phyloP scores from a whole-genome alignment of 2,888 invertebrate genomes.

The Mimas tiliae region DNA sequence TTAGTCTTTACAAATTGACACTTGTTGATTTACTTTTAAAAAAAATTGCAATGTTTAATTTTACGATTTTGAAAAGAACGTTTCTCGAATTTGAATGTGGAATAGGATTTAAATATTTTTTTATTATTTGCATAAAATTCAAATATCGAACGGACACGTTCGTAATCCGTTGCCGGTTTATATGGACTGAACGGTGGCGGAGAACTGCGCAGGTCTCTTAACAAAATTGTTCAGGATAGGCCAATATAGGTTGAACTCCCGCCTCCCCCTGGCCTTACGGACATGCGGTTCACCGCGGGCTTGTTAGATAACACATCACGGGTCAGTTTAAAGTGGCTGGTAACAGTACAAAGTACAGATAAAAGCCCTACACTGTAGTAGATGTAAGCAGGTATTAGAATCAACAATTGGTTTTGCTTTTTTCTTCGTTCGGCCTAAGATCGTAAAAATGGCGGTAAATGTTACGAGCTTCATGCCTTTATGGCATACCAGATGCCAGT shows the following conservation, averaged over 20 bases:
- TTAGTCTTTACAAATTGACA: slow-evolving; percentile 12
- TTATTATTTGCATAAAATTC: slow-evolving; percentile 29
- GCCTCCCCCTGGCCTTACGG: slow-evolving; percentile 37
- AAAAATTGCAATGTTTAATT: background rate
- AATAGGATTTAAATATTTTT: background rate
- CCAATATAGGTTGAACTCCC: slow-evolving; percentile 52
- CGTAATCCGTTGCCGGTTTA: slow-evolving; percentile 49
- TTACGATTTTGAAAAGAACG: background rate
- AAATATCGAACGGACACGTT: slow-evolving; percentile 49
- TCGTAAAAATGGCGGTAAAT: slow-evolving; percentile 26
- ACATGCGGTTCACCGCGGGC: slow-evolving; percentile 29
- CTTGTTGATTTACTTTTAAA: slow-evolving; percentile 12
- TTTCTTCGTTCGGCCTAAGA: slow-evolving; percentile 16
- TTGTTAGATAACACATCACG: slow-evolving; percentile 23
- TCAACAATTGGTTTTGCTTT: slow-evolving; percentile 74
- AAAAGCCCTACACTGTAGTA: slow-evolving; percentile 39
- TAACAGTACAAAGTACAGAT: slow-evolving; percentile 45
- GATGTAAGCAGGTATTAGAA: slow-evolving; percentile 53
- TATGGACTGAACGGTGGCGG: slow-evolving; percentile 55
- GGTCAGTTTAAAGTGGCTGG: slow-evolving; percentile 50
- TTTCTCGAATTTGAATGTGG: background rate
- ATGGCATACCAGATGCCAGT: slow-evolving; percentile 9
- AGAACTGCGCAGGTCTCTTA: slow-evolving; percentile 66
- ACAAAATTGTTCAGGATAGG: slow-evolving; percentile 52
- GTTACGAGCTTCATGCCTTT: slow-evolving; percentile 16